phyloP scores from a whole-genome alignment of 2,888 invertebrate species.

The Anarsia innoxiella region DNA sequence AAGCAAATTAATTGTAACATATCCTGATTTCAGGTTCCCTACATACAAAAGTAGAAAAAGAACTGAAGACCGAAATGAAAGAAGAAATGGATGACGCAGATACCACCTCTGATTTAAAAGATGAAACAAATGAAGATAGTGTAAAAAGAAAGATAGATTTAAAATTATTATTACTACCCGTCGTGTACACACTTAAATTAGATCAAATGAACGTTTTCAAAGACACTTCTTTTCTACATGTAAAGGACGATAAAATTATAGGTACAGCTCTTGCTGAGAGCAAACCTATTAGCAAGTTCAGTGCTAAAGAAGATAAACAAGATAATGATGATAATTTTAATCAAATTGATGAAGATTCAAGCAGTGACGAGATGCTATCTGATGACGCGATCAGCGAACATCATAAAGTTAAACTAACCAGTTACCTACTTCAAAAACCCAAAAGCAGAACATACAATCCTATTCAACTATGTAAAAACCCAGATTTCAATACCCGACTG shows the following conservation, averaged over 20 bases:
- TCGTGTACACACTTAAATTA: conserved; percentile 48
- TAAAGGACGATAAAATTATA: conserved; percentile 32
- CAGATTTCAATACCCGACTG: conserved; percentile 60
- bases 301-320: conserved; percentile 18
- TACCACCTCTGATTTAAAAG: too few species aligned
- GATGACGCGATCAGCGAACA: neutral
- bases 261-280: conserved; percentile 40
- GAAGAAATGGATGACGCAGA: neutral
- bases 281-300: conserved; percentile 32
- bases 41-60: neutral
- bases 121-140: conserved; percentile 5
- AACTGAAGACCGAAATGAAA: neutral
- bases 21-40: too few species aligned
- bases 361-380: neutral
- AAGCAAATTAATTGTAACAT: too few species aligned
- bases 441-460: conserved; percentile 45
- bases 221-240: conserved; percentile 22
- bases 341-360: neutral
- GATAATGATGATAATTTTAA: neutral
- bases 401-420: conserved; percentile 36
- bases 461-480: conserved; percentile 58
- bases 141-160: conserved; percentile 40
- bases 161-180: conserved; percentile 51
- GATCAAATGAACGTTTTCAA: conserved; percentile 45
- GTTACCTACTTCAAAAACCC: conserved; percentile 50